phyloP scores from a whole-genome alignment of 2,113 vertebrate genomes.

The Gadus macrocephalus region DNA sequence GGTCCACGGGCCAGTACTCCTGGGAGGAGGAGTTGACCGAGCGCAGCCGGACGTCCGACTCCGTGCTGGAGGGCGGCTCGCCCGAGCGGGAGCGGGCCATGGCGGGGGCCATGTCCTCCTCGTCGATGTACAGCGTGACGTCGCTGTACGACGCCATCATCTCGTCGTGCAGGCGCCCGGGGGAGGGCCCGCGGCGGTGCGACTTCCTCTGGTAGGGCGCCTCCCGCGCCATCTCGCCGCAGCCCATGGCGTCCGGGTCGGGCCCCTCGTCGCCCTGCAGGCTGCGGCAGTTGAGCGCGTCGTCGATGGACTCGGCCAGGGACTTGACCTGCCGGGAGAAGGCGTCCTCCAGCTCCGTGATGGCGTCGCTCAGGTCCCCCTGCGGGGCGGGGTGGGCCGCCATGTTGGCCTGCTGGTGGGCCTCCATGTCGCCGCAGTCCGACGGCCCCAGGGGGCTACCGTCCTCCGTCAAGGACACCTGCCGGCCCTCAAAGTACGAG shows the following conservation, averaged over 20 bases:
- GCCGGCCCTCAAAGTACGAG: slow-evolving; percentile 93
- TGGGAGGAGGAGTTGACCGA: slow-evolving; percentile 76
- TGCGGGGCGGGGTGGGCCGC: slow-evolving; percentile 75
- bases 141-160: slow-evolving; percentile 92
- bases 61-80: slow-evolving; percentile 81
- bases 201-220: slow-evolving; percentile 70
- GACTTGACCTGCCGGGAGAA: slow-evolving; percentile 97
- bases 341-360: slow-evolving; percentile 95
- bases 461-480: slow-evolving; percentile 87
- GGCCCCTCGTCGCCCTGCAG: slow-evolving; percentile 84
- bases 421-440: slow-evolving; percentile 76
- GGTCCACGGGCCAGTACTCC: slow-evolving; percentile 90
- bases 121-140: slow-evolving; percentile 94
- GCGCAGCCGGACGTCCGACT: slow-evolving; percentile 81
- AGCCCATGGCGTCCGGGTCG: slow-evolving; percentile 69
- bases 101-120: slow-evolving; percentile 89
- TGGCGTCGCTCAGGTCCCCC: slow-evolving; percentile 85
- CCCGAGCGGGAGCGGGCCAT: slow-evolving; percentile 76
- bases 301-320: slow-evolving; percentile 93
- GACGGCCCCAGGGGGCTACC: slow-evolving; percentile 77
- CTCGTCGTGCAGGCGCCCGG: slow-evolving; percentile 82
- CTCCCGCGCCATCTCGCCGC: slow-evolving; percentile 69
- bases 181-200: slow-evolving; percentile 63
- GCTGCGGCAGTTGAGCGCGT: slow-evolving; percentile 92
- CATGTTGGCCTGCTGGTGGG: slow-evolving; percentile 72